These are phyloP conservation scores for Malthinus seriepunctatus DNA, from an alignment of 2,888 invertebrate species.

Conservation along the genomic window DNA sequence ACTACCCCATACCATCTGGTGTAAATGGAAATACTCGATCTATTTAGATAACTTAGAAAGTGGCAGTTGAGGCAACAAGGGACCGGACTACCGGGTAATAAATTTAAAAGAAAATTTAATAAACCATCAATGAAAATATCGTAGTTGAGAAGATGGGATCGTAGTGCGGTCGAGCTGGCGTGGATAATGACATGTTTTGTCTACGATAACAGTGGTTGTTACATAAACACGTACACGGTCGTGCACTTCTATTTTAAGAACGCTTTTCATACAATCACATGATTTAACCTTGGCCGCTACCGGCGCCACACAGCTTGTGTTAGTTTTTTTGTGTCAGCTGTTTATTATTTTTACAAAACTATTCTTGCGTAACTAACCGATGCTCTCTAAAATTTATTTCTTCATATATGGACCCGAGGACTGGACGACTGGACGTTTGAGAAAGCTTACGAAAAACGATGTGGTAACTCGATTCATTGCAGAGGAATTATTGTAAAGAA, in stretches of 20 bases:
- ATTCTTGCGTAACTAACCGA: constrained; percentile 8
- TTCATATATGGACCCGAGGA: too few species aligned
- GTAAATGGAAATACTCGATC: too few species aligned
- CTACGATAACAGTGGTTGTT: constrained; percentile 19
- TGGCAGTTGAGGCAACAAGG: too few species aligned
- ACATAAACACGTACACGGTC: constrained; percentile 31
- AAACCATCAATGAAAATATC: constrained; percentile 11
- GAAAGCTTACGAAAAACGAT: too few species aligned
- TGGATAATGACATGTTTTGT: constrained; percentile 22
- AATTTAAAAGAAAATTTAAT: constrained; percentile 7
- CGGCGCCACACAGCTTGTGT: constrained; percentile 36
- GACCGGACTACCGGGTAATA: neutral
- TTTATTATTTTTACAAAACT: constrained; percentile 15
- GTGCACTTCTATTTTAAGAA: constrained; percentile 44
- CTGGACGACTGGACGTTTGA: too few species aligned
- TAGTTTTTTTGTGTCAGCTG: constrained; percentile 22
- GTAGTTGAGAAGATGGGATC: constrained; percentile 13
- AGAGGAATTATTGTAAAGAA: too few species aligned
- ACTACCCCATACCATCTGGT: too few species aligned
- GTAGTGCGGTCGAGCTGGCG: constrained; percentile 14
- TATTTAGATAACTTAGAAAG: too few species aligned
- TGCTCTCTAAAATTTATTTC: too few species aligned
- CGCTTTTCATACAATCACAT: constrained; percentile 34
- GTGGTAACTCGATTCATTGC: too few species aligned
- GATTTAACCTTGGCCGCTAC: constrained; percentile 47